These are phyloP conservation scores for Sclerurus mexicanus DNA, from an alignment of 2,113 vertebrate genomes.

Conservation along the genomic window DNA sequence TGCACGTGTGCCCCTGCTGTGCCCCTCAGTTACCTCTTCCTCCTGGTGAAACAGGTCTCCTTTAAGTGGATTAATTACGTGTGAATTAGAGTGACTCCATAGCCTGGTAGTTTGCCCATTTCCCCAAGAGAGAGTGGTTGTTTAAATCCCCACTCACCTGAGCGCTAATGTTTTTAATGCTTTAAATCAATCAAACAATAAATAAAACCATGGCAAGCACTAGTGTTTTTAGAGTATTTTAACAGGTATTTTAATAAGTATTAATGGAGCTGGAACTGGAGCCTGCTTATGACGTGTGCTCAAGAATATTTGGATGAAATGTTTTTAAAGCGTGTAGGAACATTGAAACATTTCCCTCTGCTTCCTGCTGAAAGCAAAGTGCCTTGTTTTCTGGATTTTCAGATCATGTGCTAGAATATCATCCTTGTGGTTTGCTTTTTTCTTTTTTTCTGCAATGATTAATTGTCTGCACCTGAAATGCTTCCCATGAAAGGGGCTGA, in stretches of 20 bases:
- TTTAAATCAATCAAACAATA: background rate
- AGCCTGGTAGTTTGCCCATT: background rate
- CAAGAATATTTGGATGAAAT: background rate
- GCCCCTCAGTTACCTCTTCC: background rate
- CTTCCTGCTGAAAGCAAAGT: background rate
- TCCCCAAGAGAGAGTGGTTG: background rate
- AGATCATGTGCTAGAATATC: accelerated
- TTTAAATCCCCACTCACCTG: background rate
- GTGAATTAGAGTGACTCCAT: background rate
- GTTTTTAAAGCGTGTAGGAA: background rate
- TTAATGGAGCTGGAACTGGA: background rate
- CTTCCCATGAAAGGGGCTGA: background rate
- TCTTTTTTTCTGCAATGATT: background rate
- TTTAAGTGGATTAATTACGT: background rate
- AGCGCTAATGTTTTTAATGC: background rate
- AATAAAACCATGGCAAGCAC: background rate
- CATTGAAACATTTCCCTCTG: background rate
- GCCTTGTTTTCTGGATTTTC: background rate
- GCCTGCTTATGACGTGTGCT: background rate
- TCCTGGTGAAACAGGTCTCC: background rate
- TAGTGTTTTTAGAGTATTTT: background rate
- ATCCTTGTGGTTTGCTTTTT: background rate
- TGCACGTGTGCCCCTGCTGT: accelerated
- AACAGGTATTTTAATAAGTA: background rate
- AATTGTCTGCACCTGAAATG: background rate